Percentiles rank a stretch among this genome's conserved stretches.
These are phyloP conservation scores for Delichon dasypus DNA, from an alignment of 2,797 vertebrate species.

Conservation along the genomic window DNA sequence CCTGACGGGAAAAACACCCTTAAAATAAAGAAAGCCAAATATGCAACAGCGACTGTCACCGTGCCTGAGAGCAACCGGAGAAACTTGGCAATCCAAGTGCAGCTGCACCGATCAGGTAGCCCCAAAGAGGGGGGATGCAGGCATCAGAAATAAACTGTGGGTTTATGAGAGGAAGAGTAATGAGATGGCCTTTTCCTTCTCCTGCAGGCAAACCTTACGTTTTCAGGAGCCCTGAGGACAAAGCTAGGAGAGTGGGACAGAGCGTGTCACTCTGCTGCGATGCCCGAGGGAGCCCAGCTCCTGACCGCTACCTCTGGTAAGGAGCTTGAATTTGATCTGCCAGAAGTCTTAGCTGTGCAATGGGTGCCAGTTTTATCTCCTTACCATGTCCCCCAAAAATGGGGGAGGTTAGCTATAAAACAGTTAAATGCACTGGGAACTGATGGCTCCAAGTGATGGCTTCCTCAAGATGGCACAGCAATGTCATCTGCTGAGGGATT, in stretches of 20 bases:
- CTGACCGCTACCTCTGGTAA: slow-evolving; percentile 90
- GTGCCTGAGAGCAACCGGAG: slow-evolving; percentile 75
- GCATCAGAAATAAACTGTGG: not conserved
- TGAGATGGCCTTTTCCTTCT: not conserved
- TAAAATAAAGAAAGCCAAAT: slow-evolving; percentile 85
- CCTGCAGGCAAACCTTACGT: slow-evolving; percentile 86
- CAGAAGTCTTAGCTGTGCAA: not conserved
- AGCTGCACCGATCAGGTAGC: slow-evolving; percentile 88
- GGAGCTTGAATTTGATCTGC: not conserved
- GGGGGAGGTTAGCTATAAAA: fast-evolving
- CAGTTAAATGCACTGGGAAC: not conserved
- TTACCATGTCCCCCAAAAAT: not conserved
- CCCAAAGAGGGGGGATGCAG: not conserved
- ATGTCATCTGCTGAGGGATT: not conserved
- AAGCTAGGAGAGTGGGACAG: slow-evolving; percentile 86
- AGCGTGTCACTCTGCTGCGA: slow-evolving; percentile 90
- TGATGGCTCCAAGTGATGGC: not conserved
- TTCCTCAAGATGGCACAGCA: not conserved
- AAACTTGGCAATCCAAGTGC: slow-evolving; percentile 83
- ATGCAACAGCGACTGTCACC: slow-evolving; percentile 67
- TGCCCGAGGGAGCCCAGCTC: slow-evolving; percentile 83
- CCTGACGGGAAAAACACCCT: slow-evolving; percentile 87
- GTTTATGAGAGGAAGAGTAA: not conserved
- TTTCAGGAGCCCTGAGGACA: slow-evolving; percentile 84
- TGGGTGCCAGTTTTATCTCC: not conserved